Conservation (phyloP, 2,797 vertebrate genomes). For the Liparis tanakae region DNA sequence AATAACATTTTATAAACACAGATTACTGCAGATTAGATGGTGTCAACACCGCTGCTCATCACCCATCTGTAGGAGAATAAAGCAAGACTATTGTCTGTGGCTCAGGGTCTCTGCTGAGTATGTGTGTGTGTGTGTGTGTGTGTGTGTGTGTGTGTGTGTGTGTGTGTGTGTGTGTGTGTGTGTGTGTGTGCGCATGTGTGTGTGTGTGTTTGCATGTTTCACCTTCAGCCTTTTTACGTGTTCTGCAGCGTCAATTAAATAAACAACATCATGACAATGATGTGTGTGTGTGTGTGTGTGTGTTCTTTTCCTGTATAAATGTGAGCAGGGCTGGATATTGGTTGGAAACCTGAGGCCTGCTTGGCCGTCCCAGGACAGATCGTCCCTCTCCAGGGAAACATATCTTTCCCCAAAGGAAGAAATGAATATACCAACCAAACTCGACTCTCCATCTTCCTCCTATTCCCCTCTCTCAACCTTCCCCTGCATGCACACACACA, state of each 20-base stretch:
- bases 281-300: conserved; percentile 11
- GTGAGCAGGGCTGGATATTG: conserved; percentile 54
- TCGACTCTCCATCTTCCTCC: conserved; percentile 45
- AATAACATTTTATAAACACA: conserved; percentile 74
- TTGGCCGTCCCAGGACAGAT: conserved; percentile 75
- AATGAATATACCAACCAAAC: conserved; percentile 81
- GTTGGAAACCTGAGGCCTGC: conserved; percentile 75
- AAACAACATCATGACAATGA: conserved; percentile 40
- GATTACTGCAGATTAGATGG: conserved; percentile 70
- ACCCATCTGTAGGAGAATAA: conserved; percentile 33
- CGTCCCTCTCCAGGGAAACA: conserved; percentile 70
- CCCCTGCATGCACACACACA: conserved; percentile 15
- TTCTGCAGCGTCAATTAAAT: conserved; percentile 42
- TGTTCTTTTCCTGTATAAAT: conserved; percentile 40
- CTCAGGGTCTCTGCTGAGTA: conserved; percentile 29
- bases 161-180: neutral
- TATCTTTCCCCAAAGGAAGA: conserved; percentile 84
- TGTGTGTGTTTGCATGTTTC: conserved; percentile 13
- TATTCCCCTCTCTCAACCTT: conserved; percentile 11
- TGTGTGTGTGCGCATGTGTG: too few relatives aligned
- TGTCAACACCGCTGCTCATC: conserved; percentile 52
- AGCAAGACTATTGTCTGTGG: conserved; percentile 8
- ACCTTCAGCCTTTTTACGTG: conserved; percentile 36
- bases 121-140: conserved; percentile 1
- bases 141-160: neutral